These are phyloP conservation scores for Tadarida brasiliensis DNA, from an alignment of 2,797 vertebrate species.

Conservation along the genomic window DNA sequence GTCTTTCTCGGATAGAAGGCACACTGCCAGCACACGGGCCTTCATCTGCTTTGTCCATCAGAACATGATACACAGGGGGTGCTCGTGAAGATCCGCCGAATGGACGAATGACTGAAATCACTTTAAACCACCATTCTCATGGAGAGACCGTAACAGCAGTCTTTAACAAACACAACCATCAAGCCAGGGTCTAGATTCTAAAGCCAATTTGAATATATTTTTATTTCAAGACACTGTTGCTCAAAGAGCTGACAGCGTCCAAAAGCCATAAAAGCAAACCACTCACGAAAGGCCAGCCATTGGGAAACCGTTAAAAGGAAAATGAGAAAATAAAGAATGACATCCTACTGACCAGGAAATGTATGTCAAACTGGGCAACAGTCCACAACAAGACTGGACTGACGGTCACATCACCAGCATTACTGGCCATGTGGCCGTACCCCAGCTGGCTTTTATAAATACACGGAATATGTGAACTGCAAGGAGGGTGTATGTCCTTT, in stretches of 20 bases:
- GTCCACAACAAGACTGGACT: accelerated
- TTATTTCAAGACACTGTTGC: constrained; percentile 7
- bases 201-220: background rate
- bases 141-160: background rate
- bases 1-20: background rate
- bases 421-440: accelerated
- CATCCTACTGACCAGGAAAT: background rate
- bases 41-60: background rate
- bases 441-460: background rate
- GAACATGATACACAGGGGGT: background rate
- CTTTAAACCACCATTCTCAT: background rate
- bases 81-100: background rate
- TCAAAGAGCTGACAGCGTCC: background rate
- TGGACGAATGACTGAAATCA: background rate
- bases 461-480: background rate
- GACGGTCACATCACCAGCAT: accelerated
- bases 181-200: background rate
- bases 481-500: background rate
- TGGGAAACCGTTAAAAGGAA: background rate
- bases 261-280: background rate
- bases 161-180: constrained; percentile 2
- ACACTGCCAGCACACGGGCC: accelerated
- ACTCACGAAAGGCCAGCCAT: background rate
- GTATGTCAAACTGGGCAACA: accelerated
- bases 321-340: background rate